These are phyloP conservation scores for Lipophrys pholis DNA, from an alignment of 2,113 vertebrate genomes.

Conservation along the genomic window DNA sequence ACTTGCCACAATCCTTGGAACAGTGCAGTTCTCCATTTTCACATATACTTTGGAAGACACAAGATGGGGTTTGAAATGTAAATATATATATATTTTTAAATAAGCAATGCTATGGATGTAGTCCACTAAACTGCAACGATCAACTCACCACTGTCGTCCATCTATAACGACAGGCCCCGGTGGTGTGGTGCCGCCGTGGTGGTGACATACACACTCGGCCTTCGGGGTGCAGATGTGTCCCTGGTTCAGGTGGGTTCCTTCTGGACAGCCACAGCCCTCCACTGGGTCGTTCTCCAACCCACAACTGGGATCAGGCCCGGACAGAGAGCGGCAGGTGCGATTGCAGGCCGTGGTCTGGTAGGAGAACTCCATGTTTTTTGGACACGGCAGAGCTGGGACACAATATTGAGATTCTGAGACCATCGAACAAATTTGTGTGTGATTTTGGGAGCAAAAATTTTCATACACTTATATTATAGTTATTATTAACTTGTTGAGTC, in stretches of 20 bases:
- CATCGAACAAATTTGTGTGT: no score
- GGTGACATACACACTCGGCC: conserved; percentile 64
- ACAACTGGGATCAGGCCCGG: conserved; percentile 70
- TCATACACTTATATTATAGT: no score
- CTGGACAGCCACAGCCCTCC: conserved; percentile 80
- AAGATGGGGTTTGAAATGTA: background rate
- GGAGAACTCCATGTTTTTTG: conserved; percentile 72
- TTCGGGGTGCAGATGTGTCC: conserved; percentile 55
- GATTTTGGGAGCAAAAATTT: no score
- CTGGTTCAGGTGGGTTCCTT: conserved; percentile 68
- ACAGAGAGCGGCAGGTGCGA: conserved; percentile 73
- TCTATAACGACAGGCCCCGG: conserved; percentile 67
- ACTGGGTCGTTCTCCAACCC: conserved; percentile 54
- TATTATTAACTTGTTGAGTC: no score
- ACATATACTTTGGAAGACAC: conserved; percentile 70
- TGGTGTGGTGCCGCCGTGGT: conserved; percentile 11
- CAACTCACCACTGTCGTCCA: conserved; percentile 74
- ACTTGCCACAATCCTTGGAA: conserved; percentile 66
- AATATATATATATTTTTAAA: background rate
- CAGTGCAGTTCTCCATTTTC: conserved; percentile 73
- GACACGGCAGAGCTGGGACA: conserved; percentile 66
- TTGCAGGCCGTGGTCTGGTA: conserved; percentile 74
- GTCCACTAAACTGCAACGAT: background rate
- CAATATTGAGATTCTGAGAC: background rate
- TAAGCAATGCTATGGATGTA: background rate